These are phyloP conservation scores for Dromococcyx pavoninus DNA, from an alignment of 2,797 vertebrate species.

Conservation along the genomic window DNA sequence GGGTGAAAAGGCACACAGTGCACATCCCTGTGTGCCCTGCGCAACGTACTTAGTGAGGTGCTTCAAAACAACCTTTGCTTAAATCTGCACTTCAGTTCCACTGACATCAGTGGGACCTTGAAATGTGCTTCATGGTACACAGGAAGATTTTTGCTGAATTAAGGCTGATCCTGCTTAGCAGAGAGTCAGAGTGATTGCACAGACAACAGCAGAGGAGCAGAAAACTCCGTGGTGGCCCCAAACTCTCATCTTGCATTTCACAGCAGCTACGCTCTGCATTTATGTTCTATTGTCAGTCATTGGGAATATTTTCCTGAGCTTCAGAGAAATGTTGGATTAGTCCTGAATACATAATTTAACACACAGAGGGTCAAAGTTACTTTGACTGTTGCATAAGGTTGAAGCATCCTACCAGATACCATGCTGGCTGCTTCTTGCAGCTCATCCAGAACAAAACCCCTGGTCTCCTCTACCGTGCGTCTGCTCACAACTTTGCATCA, in stretches of 20 bases:
- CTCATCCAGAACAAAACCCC: slow-evolving; percentile 19
- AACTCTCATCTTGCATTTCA: slow-evolving; percentile 29
- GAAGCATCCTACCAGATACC: slow-evolving; percentile 23
- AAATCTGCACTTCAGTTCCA: background rate
- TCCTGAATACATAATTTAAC: slow-evolving; percentile 1
- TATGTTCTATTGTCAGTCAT: background rate
- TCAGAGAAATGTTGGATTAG: slow-evolving; percentile 8
- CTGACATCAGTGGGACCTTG: background rate
- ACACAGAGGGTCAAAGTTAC: slow-evolving; percentile 13
- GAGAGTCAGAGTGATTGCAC: background rate
- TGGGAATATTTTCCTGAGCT: background rate
- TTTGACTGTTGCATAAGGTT: background rate
- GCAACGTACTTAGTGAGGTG: background rate
- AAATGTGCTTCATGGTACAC: background rate
- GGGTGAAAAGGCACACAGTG: background rate
- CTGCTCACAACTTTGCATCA: background rate
- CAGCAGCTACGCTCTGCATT: background rate
- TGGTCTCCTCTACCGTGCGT: background rate
- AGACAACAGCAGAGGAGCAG: background rate
- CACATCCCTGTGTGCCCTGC: background rate
- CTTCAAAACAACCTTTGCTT: background rate
- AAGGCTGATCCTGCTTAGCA: background rate
- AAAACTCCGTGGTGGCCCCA: slow-evolving; percentile 3
- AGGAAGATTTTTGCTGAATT: slow-evolving; percentile 12
- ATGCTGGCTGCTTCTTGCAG: background rate